phyloP scores from a whole-genome alignment of 2,797 vertebrate species.

The Lemur catta region DNA sequence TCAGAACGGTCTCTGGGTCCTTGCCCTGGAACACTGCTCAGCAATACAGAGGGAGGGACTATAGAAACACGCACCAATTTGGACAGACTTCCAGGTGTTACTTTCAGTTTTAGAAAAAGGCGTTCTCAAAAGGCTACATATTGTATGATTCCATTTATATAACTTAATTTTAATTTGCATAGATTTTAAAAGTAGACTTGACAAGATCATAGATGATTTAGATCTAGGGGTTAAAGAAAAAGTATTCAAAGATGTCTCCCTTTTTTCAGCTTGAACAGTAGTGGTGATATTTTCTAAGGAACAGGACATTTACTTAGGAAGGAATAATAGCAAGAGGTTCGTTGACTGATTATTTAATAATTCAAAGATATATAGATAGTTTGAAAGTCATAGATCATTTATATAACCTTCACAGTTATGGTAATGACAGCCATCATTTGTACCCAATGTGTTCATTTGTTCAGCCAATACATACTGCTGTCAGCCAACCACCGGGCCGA shows the following conservation, averaged over 20 bases:
- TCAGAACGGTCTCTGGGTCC: neutral
- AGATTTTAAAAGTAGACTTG: neutral
- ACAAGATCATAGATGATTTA: neutral
- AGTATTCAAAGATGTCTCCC: neutral
- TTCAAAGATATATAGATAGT: neutral
- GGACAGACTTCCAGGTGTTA: too few species aligned
- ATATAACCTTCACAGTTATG: neutral
- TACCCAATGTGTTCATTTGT: neutral
- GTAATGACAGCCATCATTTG: neutral
- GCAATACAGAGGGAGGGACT: neutral
- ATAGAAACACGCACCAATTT: neutral
- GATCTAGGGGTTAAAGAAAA: neutral
- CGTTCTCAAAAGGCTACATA: neutral
- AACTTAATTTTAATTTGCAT: neutral
- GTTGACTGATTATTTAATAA: neutral
- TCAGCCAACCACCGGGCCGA: too few species aligned
- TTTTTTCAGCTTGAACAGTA: neutral
- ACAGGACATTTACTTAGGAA: neutral
- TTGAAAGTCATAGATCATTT: neutral
- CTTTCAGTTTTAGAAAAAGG: neutral
- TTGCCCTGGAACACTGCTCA: neutral
- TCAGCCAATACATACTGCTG: neutral
- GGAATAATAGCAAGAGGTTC: neutral
- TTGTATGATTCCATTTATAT: neutral
- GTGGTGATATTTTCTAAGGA: neutral